Evolutionary conservation across 2,797 vertebrate species (phyloP), one percentile per base, ranked within the genome.

Genomic region (Oreochromis grahami): DNA sequence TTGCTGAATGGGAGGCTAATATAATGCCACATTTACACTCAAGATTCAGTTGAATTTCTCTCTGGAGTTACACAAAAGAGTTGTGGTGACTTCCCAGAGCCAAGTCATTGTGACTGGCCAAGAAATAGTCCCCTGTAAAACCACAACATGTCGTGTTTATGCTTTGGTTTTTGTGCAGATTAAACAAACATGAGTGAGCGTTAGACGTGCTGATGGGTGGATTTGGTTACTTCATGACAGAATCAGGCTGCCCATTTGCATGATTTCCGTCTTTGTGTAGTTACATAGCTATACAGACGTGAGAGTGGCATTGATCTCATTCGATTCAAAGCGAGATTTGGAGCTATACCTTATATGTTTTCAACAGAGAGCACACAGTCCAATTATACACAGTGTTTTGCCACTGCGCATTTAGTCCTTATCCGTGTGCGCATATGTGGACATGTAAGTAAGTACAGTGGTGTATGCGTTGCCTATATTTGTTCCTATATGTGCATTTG

Each of bases 71-170:
- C 26, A 84, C 65, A 79, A 56, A 85, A 74, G 77, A 79, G 43
- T 60, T 70, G 45, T 24, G 60, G 84, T 53, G 72, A 77, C 60
- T 53, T 78, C 21, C 21, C n/a, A 43, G 76, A 84, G 55, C 76
- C 45, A 48, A 79, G 29, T 85, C 83, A 80, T 51, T 68, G 53
- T 79, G 81, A 87, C 78, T 9, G 3, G 45, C 77, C 56, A 60
- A 80, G 56, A 81, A 87, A 85, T 68, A 80, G 50, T 55, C 79
- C 43, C 45, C 13, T 38, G 52, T 65, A 74, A 89, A 89, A 87
- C 82, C 82, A 24, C 85, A 77, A 76, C 86, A 58, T 77, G 36
- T 50, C 5, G 36, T 83, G 86, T 84, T 83, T 81, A 77, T 76
- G 26, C 32, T 79, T 63, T 51, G 50, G 36, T 81, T 88, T 88